These are phyloP conservation scores for Athalia rosae DNA, from an alignment of 2,888 invertebrate genomes.

Conservation along the genomic window DNA sequence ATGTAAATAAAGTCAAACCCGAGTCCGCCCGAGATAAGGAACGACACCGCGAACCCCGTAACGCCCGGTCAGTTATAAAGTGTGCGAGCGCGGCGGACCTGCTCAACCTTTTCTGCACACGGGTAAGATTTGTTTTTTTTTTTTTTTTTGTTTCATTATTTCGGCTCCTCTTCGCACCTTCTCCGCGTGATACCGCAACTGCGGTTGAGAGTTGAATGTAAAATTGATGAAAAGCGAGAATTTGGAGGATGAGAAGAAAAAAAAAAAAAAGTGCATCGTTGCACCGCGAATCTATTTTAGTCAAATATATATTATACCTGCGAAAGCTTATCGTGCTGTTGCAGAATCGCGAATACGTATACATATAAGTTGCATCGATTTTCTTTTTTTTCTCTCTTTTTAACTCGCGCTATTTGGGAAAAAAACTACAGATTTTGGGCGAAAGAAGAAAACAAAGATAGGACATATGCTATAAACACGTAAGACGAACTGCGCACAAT, in stretches of 20 bases:
- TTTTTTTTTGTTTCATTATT: too few species aligned
- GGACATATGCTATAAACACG: background rate
- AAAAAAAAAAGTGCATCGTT: background rate
- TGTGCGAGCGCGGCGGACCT: too few species aligned
- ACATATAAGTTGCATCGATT: constrained; percentile 1
- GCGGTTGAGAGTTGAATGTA: background rate
- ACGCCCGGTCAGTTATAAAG: too few species aligned
- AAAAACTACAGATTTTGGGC: constrained; percentile 22
- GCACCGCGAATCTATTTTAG: background rate
- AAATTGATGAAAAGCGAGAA: background rate
- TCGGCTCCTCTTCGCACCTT: too few species aligned
- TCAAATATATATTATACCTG: background rate
- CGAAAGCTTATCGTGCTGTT: background rate
- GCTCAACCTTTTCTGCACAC: too few species aligned
- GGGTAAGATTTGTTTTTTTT: too few species aligned
- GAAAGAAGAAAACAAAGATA: background rate
- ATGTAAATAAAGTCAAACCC: too few species aligned
- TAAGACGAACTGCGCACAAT: background rate
- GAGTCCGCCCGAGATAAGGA: too few species aligned
- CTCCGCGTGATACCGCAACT: background rate
- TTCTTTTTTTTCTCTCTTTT: background rate
- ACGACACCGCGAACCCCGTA: too few species aligned
- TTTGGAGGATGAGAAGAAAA: background rate
- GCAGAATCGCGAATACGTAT: background rate
- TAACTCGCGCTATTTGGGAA: constrained; percentile 3